Percentiles rank a stretch among this genome's conserved stretches.
Conservation (phyloP, 2,113 vertebrate species). For the Candoia aspera region DNA sequence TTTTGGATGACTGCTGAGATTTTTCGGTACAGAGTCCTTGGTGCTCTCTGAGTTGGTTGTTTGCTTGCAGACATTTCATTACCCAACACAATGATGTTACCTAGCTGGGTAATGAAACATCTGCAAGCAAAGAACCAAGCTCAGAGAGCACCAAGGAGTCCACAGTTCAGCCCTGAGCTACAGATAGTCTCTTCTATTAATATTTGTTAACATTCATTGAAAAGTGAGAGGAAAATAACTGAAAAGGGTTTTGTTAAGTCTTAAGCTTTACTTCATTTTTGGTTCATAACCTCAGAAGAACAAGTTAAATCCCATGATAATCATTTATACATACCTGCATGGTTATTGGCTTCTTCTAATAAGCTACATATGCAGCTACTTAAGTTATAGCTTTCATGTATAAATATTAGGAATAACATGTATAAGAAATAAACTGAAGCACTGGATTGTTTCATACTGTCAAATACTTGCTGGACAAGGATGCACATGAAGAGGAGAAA, state of each 20-base stretch:
- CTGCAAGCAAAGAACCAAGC: too few species aligned
- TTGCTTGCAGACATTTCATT: too few species aligned
- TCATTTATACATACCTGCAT: neutral
- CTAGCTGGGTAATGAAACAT: too few species aligned
- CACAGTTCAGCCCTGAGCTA: too few species aligned
- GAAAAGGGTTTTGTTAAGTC: neutral
- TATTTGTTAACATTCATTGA: constrained; percentile 40
- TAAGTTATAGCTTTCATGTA: neutral
- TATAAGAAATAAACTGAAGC: neutral
- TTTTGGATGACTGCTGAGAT: too few species aligned
- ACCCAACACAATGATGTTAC: too few species aligned
- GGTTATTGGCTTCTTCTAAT: neutral
- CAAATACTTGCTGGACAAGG: neutral
- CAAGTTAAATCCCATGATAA: neutral
- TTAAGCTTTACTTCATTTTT: neutral
- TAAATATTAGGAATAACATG: neutral
- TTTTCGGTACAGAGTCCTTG: too few species aligned
- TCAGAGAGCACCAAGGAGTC: too few species aligned
- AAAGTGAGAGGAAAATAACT: neutral
- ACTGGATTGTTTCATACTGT: neutral
- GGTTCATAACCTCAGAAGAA: neutral
- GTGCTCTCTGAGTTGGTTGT: too few species aligned
- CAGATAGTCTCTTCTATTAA: constrained; percentile 5
- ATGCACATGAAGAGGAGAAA: neutral
- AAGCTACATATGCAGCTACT: neutral